Evolutionary conservation across 2,113 vertebrate genomes (phyloP), one percentile per base, ranked within the genome.

Genomic region (Cynoglossus semilaevis): DNA sequence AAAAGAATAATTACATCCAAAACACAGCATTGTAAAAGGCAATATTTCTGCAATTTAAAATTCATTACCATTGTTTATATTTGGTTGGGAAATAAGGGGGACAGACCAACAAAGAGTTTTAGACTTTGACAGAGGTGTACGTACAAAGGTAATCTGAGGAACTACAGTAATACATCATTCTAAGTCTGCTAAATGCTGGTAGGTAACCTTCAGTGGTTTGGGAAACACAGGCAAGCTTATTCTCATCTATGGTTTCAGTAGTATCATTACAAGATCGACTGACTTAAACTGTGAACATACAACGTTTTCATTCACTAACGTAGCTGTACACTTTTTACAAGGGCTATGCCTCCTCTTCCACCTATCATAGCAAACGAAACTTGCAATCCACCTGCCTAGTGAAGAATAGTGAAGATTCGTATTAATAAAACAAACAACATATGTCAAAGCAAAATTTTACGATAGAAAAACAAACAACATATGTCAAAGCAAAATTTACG

Each of bases 1-100:
- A 84, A 90, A 87, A 86, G 80, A 83, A 87, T 87, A 85, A 85
- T 88, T 88, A 89, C 89, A 90, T 88, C 89, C 85, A 90, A 88
- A 89, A 91, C 87, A 90, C 88, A 88, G 87, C 87, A 85, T 90
- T 89, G 85, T 87, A 89, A 90, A 90, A 92, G 84, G 87, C 89
- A 89, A 90, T 84, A 87, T 90, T 87, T 88, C 87, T 90, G 88
- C 89, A 87, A 88, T 89, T 86, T 81, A 89, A 88, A 85, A 86
- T 69, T 85, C 74, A 67, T 67, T 84, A 83, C 87, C 73, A 80
- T 86, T 68, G 82, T 91, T 85, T 88, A 85, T 82, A 87, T 84
- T 88, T 83, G 42, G 71, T 82, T 17, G 56, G 81, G 79, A 62
- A 67, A 61, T 69, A 80, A 58, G 72, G 74, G 22, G 79, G 66